These are phyloP conservation scores for Phymorhynchus buccinoides DNA, from an alignment of 1,140 invertebrate species.

Conservation along the genomic window DNA sequence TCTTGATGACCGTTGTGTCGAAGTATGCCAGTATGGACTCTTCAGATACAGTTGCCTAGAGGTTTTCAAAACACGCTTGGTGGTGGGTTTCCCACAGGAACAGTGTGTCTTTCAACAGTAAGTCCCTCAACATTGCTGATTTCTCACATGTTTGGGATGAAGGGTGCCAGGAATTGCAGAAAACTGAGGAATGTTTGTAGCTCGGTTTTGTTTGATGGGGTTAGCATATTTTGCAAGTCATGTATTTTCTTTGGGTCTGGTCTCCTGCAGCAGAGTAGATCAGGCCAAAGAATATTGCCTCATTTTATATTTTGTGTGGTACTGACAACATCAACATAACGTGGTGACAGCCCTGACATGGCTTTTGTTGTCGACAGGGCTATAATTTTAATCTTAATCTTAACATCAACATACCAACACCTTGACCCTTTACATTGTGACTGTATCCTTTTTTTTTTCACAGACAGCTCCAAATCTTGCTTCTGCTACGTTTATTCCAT, in stretches of 20 bases:
- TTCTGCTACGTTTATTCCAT: too few relatives aligned
- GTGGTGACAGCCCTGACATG: too few relatives aligned
- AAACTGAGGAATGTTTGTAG: constrained; percentile 46
- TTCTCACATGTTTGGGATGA: constrained; percentile 46
- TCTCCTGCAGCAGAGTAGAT: neutral
- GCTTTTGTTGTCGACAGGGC: too few relatives aligned
- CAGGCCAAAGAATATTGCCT: neutral
- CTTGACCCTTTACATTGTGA: too few relatives aligned
- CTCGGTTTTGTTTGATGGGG: constrained; percentile 53
- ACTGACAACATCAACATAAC: too few relatives aligned
- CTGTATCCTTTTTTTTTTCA: too few relatives aligned
- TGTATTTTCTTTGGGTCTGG: neutral
- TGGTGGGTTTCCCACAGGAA: constrained; percentile 48
- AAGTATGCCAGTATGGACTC: constrained; percentile 52
- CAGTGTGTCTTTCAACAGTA: constrained; percentile 49
- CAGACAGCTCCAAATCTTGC: too few relatives aligned
- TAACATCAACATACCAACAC: too few relatives aligned
- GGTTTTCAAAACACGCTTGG: constrained; percentile 41
- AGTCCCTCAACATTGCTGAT: constrained; percentile 59
- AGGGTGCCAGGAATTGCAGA: constrained; percentile 47
- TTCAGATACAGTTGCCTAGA: constrained; percentile 49
- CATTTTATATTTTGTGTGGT: too few relatives aligned
- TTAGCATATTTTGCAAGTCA: constrained; percentile 56
- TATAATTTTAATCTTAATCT: too few relatives aligned
- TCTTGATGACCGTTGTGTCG: too few relatives aligned